Evolutionary conservation across 1,140 invertebrate genomes (phyloP).

Genomic region (Cotesia chilonis): DNA sequence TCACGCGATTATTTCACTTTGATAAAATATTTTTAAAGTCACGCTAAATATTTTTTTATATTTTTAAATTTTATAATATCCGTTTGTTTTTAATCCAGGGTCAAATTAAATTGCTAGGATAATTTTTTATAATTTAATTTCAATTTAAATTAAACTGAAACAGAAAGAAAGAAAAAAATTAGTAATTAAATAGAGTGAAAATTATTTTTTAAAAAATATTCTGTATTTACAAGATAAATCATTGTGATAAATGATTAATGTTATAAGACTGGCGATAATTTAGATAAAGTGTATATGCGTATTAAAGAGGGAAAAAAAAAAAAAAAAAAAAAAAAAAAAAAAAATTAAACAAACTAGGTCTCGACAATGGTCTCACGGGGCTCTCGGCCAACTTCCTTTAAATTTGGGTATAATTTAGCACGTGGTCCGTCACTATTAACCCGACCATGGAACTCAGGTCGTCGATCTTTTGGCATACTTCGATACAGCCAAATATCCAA

Average conservation of each 20-base stretch:
- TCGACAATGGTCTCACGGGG: slow-evolving; percentile 57
- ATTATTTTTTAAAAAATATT: no score
- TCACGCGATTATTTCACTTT: slow-evolving; percentile 45
- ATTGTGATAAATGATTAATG: no score
- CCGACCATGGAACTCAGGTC: slow-evolving; percentile 83
- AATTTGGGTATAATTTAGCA: slow-evolving; percentile 82
- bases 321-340: neutral
- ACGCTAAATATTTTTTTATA: slow-evolving; percentile 20
- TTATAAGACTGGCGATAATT: no score
- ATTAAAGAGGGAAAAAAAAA: no score
- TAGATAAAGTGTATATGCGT: no score
- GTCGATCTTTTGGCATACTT: slow-evolving; percentile 67
- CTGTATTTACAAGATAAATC: no score
- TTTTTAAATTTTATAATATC: slow-evolving; percentile 29
- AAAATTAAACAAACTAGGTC: neutral
- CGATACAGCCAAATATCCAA: slow-evolving; percentile 72
- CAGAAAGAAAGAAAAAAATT: no score
- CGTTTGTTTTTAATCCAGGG: no score
- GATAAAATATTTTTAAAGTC: slow-evolving; percentile 7
- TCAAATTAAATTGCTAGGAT: no score
- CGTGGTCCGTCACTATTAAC: slow-evolving; percentile 73
- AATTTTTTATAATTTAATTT: no score
- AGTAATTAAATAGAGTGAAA: no score
- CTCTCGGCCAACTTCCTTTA: slow-evolving; percentile 66
- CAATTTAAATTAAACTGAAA: no score